These are phyloP conservation scores for Lochmaea crataegi DNA, from an alignment of 2,888 invertebrate species.

Conservation along the genomic window DNA sequence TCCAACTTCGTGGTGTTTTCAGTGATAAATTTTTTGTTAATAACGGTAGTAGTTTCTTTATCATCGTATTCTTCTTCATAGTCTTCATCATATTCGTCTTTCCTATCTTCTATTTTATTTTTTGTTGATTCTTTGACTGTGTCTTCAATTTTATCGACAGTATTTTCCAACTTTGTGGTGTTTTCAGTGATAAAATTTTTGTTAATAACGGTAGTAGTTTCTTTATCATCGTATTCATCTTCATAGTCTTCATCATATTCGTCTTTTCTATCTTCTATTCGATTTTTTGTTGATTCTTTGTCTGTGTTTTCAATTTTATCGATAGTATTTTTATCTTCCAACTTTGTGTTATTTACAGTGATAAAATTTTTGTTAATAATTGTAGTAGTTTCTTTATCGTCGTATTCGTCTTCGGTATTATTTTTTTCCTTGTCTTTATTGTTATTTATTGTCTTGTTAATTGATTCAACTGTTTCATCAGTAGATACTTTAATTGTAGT, in stretches of 20 bases:
- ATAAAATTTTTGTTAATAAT: background rate
- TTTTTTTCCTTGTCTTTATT: background rate
- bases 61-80: background rate
- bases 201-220: background rate
- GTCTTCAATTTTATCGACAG: background rate
- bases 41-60: background rate
- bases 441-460: too few relatives aligned
- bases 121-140: background rate
- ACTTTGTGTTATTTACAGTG: background rate
- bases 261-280: background rate
- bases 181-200: background rate
- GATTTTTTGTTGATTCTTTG: background rate
- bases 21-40: background rate
- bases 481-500: too few relatives aligned
- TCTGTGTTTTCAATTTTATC: background rate
- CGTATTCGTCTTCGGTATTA: background rate
- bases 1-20: too few relatives aligned
- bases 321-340: background rate
- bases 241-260: background rate
- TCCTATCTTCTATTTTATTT: background rate
- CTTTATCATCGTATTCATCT: background rate
- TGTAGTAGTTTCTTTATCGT: background rate
- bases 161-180: too few relatives aligned
- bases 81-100: background rate
- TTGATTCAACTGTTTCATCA: too few relatives aligned